Conservation (phyloP, 1,140 invertebrate genomes). For the Caenorhabditis elegans region DNA sequence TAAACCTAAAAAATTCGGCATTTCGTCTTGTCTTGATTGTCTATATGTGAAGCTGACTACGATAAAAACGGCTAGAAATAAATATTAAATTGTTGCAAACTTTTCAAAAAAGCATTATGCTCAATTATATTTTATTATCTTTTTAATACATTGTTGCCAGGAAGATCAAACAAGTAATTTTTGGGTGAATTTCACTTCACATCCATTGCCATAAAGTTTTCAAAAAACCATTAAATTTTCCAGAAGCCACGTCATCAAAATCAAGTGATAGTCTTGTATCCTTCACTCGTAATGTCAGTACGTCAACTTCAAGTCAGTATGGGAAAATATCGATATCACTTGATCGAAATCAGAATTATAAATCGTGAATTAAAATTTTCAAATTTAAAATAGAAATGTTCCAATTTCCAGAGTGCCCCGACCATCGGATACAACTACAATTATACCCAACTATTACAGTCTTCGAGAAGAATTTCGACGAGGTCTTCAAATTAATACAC, state of each 20-base stretch:
- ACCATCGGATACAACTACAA: constrained; percentile 32
- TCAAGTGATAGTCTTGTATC: constrained; percentile 16
- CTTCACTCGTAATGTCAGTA: constrained; percentile 16
- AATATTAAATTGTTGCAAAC: too few relatives aligned
- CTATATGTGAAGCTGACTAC: too few relatives aligned
- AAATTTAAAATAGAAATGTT: too few relatives aligned
- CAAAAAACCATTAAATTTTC: not conserved
- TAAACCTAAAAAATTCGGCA: too few relatives aligned
- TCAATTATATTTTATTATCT: too few relatives aligned
- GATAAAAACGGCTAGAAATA: too few relatives aligned
- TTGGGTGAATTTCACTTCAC: not conserved
- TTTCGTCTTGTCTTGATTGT: too few relatives aligned
- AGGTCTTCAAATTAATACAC: constrained; percentile 36
- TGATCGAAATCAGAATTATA: constrained; percentile 50
- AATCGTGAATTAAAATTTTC: constrained; percentile 16
- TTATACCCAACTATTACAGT: constrained; percentile 51
- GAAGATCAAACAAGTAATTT: too few relatives aligned
- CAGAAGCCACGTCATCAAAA: constrained; percentile 23
- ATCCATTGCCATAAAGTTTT: not conserved
- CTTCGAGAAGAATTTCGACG: constrained; percentile 44
- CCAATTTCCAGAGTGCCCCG: not conserved
- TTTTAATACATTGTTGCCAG: too few relatives aligned
- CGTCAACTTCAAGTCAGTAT: constrained; percentile 44
- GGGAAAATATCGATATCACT: constrained; percentile 40
- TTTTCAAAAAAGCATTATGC: too few relatives aligned